Evolutionary conservation across 1,140 invertebrate species (phyloP).

Genomic region (Eufriesea mexicana): DNA sequence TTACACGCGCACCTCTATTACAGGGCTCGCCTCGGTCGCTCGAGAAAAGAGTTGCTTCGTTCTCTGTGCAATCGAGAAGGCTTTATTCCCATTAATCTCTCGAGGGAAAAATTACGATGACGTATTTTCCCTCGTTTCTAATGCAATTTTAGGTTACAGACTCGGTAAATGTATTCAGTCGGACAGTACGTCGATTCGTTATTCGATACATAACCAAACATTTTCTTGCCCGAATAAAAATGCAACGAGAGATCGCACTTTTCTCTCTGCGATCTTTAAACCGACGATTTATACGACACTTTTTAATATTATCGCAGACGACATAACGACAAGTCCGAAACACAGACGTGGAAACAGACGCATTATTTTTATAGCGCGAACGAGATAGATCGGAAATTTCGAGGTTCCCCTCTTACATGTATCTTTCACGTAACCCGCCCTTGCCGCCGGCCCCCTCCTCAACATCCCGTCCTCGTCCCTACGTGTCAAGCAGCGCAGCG

Average conservation of each 20-base stretch:
- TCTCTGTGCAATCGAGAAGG: not conserved
- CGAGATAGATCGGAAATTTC: conserved; percentile 19
- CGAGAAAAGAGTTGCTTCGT: not conserved
- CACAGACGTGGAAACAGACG: not conserved
- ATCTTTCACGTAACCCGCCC: conserved; percentile 40
- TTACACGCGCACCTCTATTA: conserved; percentile 19
- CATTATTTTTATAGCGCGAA: conserved; percentile 9
- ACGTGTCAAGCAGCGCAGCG: conserved; percentile 10
- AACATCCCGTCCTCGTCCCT: too few species aligned
- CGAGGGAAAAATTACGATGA: not conserved
- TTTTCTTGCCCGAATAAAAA: not conserved
- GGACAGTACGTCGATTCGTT: not conserved
- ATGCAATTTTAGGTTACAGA: too few species aligned
- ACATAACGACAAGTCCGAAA: not conserved
- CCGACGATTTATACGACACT: not conserved
- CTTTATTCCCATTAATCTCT: not conserved
- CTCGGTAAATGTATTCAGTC: not conserved
- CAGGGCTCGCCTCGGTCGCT: too few species aligned
- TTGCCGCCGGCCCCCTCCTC: conserved; percentile 42
- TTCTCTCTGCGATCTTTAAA: not conserved
- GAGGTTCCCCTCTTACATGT: conserved; percentile 30
- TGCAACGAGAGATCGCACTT: not conserved
- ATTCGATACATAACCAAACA: not conserved
- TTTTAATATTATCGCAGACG: not conserved
- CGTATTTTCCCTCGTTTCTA: not conserved